Base-by-base conservation (phyloP, 2,113 vertebrate species). In the Callionymus lyra region DNA sequence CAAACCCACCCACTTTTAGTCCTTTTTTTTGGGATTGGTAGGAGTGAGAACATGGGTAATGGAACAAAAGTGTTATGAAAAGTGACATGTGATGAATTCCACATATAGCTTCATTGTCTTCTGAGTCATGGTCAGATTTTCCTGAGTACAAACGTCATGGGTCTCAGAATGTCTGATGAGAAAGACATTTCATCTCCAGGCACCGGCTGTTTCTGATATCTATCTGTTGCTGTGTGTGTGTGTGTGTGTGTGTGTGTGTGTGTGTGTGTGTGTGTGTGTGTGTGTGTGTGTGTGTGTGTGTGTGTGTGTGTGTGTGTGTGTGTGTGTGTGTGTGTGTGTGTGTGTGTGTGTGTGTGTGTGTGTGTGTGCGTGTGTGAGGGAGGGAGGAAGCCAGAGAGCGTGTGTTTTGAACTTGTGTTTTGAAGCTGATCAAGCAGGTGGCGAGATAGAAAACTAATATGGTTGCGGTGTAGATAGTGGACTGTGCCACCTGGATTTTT, bases 131-230 rank as follows among this genome's bases (percentile, higher is more conserved):
- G 66, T 55, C 61, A 67, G 16, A 9, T 44, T 70, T 27, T 44
- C 56, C 41, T 44, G 44, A 47, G 48, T 59, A 42, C 44, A 46
- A 27, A 53, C 56, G 59, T 55, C 50, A 40, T 38, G 48, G 52
- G 59, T 70, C 42, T 65, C n/a, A n/a, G 44, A 47, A 50, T 56
- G 50, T 59, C 56, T 49, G 38, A 81, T 75, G 67, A 77, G 40
- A 43, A 53, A 45, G 63, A 71, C 76, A 56, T 71, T 76, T 72
- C 63, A 72, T 74, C 48, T 70, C 17, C 52, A 59, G 66, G 62
- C 34, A 15, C 47, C 15, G 45, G 43, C 38, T 43, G 36, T 34
- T 19, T 50, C 39, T 65, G 45, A 44, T 44, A 34, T 45, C 14
- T 0, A 6, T 31, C 34, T 46, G 12, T 15, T 16, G 10, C 14